These are phyloP conservation scores for Eriosoma lanigerum DNA, from an alignment of 1,140 invertebrate species.

Conservation along the genomic window DNA sequence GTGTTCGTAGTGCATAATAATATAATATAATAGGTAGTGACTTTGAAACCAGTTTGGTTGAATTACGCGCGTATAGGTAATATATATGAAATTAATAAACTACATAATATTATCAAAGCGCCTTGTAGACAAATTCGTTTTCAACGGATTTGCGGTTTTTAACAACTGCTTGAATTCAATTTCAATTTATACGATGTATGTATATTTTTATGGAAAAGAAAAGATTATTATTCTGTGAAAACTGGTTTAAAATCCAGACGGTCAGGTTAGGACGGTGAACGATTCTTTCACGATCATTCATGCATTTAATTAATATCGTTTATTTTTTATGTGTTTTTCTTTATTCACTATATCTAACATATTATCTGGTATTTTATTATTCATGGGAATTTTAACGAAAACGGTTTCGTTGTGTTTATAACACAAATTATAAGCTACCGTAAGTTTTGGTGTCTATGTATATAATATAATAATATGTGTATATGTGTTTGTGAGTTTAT, in stretches of 20 bases:
- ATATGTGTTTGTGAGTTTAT: too few species aligned
- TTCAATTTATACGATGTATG: background rate
- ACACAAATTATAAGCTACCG: background rate
- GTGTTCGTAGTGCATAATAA: too few species aligned
- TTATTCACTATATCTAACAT: conserved; percentile 3
- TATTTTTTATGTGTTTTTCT: background rate
- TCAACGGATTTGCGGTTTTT: conserved; percentile 2
- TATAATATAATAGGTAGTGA: too few species aligned
- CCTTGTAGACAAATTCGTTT: conserved; percentile 15
- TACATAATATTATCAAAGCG: too few species aligned
- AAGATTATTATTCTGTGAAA: conserved; percentile 10
- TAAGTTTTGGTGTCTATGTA: too few species aligned
- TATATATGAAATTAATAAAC: background rate
- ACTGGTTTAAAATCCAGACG: conserved; percentile 40
- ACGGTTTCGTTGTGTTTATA: background rate
- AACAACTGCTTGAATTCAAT: conserved; percentile 8
- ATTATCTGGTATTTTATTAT: conserved; percentile 25
- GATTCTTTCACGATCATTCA: conserved; percentile 34
- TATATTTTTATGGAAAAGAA: conserved; percentile 6
- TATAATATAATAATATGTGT: too few species aligned
- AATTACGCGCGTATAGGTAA: background rate
- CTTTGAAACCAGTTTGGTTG: conserved; percentile 24
- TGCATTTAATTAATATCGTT: conserved; percentile 40
- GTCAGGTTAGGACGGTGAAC: conserved; percentile 6
- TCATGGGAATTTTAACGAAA: conserved; percentile 26